Evolutionary conservation across 1,140 invertebrate species (phyloP).

Genomic region (Leptoteleia sp.): DNA sequence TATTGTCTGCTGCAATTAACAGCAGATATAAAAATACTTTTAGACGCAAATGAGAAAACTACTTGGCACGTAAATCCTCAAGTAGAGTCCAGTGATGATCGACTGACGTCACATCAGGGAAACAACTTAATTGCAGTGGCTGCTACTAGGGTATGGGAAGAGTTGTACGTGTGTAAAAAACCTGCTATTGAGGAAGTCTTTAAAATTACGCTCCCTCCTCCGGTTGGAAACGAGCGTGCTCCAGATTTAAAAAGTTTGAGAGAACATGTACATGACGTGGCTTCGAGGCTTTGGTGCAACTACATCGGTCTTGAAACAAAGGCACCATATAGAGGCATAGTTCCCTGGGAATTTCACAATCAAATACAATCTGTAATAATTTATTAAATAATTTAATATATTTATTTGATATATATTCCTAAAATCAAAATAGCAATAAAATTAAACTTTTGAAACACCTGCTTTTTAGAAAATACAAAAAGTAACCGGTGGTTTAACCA

Average conservation of each 20-base stretch:
- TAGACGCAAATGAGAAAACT: slow-evolving; percentile 89
- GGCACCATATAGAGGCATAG: no score
- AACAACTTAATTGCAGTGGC: slow-evolving; percentile 94
- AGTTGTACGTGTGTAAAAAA: slow-evolving; percentile 97
- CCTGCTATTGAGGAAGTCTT: slow-evolving; percentile 96
- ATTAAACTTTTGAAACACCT: no score
- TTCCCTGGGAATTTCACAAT: no score
- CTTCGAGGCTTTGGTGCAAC: no score
- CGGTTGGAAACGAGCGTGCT: slow-evolving; percentile 85
- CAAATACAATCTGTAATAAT: no score
- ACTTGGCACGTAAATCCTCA: slow-evolving; percentile 94
- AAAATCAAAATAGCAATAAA: no score
- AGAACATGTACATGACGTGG: no score
- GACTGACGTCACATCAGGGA: slow-evolving; percentile 89
- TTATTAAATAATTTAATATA: no score
- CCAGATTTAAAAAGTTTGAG: no score
- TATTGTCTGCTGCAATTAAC: slow-evolving; percentile 97
- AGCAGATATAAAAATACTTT: slow-evolving; percentile 92
- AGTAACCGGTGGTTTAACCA: slow-evolving; percentile 94
- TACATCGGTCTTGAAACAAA: no score
- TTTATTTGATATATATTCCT: no score
- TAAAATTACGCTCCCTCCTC: slow-evolving; percentile 89
- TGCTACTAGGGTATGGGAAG: slow-evolving; percentile 97
- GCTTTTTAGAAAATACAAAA: slow-evolving; percentile 94
- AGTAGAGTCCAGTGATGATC: slow-evolving; percentile 87